Conservation (phyloP, 2,888 invertebrate species). For the Spicauda simplicius region DNA sequence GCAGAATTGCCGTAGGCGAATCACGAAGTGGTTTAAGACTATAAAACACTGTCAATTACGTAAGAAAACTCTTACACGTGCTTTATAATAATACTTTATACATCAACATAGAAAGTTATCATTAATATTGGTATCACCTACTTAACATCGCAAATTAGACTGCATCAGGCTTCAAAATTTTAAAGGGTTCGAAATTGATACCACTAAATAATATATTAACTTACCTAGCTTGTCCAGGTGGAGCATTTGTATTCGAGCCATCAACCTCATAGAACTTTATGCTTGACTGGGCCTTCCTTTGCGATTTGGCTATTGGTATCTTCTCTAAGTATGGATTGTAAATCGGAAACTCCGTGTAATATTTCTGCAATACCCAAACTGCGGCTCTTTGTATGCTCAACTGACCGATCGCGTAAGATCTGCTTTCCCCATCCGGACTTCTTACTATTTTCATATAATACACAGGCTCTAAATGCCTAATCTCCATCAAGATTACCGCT, state of each 20-base stretch:
- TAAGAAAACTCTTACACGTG: no score
- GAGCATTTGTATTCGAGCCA: slow-evolving; percentile 88
- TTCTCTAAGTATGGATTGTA: slow-evolving; percentile 98
- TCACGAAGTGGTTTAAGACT: no score
- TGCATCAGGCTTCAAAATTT: no score
- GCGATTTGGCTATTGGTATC: slow-evolving; percentile 93
- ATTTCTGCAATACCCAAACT: slow-evolving; percentile 96
- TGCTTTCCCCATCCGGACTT: slow-evolving; percentile 97
- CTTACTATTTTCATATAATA: slow-evolving; percentile 96
- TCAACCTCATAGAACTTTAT: slow-evolving; percentile 99
- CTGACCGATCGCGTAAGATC: slow-evolving; percentile 94
- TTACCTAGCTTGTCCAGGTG: slow-evolving; percentile 88
- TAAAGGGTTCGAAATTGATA: no score
- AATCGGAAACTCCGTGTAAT: slow-evolving; percentile 97
- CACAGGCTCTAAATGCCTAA: slow-evolving; percentile 95
- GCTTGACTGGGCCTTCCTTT: slow-evolving; percentile 90
- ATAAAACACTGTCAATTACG: no score
- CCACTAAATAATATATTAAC: slow-evolving; percentile 34
- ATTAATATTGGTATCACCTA: no score
- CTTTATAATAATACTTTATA: no score
- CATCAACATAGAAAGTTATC: no score
- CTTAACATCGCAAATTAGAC: no score
- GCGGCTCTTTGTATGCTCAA: slow-evolving; percentile 98
- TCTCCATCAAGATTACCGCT: slow-evolving; percentile 96
- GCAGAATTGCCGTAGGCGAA: no score